phyloP scores from a whole-genome alignment of 2,888 invertebrate genomes.

The Heliconius erato region DNA sequence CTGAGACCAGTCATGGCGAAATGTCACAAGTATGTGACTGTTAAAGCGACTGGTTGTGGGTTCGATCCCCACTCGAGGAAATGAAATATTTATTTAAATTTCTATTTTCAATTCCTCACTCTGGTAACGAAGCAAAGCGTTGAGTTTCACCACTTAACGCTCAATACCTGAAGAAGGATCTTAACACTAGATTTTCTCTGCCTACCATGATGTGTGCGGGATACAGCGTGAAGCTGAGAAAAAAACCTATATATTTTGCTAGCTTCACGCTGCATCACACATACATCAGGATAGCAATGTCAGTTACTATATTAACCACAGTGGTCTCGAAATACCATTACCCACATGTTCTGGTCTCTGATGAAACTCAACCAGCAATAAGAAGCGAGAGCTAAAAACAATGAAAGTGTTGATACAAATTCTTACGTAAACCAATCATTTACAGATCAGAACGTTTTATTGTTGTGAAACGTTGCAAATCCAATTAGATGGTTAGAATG shows the following conservation, averaged over 20 bases:
- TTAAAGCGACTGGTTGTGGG: too few relatives aligned
- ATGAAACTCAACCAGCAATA: conserved; percentile 27
- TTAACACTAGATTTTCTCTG: background rate
- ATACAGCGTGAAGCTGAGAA: background rate
- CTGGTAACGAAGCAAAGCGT: too few relatives aligned
- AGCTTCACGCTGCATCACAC: too few relatives aligned
- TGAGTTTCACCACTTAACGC: too few relatives aligned
- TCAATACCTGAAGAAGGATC: background rate
- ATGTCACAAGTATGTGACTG: too few relatives aligned
- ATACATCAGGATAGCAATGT: too few relatives aligned
- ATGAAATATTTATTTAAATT: too few relatives aligned
- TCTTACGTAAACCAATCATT: conserved; percentile 46
- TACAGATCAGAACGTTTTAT: conserved; percentile 38
- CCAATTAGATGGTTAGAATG: background rate
- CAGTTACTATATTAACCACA: background rate
- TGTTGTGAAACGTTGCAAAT: conserved; percentile 24
- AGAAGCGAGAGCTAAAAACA: conserved; percentile 54
- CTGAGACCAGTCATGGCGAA: too few relatives aligned
- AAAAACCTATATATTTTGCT: too few relatives aligned
- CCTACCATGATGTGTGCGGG: background rate
- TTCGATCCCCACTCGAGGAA: too few relatives aligned
- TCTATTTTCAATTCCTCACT: too few relatives aligned
- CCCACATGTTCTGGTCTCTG: background rate
- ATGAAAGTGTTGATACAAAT: conserved; percentile 58
- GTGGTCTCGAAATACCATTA: background rate